A percentile compares a stretch with the other conserved stretches of the same genome.
These are phyloP conservation scores for Clarias macrocephalus DNA, from an alignment of 2,113 vertebrate species.

Conservation along the genomic window DNA sequence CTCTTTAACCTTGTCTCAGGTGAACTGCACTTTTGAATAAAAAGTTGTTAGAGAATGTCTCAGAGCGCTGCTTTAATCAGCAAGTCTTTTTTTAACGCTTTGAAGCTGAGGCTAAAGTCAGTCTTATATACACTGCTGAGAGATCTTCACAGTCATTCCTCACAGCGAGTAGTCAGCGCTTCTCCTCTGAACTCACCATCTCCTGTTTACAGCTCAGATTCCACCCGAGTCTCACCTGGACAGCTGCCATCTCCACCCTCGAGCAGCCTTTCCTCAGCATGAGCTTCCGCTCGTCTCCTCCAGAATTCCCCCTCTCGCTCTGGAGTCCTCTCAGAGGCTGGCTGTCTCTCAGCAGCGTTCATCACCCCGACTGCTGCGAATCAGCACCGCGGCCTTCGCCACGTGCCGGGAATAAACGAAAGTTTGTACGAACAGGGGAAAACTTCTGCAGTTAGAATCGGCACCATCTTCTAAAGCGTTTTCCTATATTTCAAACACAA, in stretches of 20 bases:
- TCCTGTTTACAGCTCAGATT: not conserved
- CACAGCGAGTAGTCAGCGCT: not conserved
- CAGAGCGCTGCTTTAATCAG: conserved; percentile 23
- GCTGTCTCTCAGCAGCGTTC: conserved; percentile 7
- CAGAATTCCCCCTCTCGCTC: not conserved
- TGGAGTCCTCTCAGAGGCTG: not conserved
- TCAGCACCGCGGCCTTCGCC: not conserved
- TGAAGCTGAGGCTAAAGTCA: conserved; percentile 33
- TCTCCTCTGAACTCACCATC: conserved; percentile 10
- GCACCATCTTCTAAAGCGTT: not conserved
- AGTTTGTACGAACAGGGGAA: not conserved
- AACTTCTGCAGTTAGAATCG: not conserved
- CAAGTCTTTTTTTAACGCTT: conserved; percentile 27
- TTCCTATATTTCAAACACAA: not conserved
- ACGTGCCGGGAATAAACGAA: not conserved
- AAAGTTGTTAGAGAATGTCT: conserved; percentile 23
- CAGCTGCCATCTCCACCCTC: conserved; percentile 1
- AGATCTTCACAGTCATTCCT: not conserved
- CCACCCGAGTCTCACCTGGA: not conserved
- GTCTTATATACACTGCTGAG: not conserved
- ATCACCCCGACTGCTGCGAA: not conserved
- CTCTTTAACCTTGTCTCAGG: not conserved
- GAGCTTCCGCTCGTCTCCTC: not conserved
- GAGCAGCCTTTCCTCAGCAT: not conserved
- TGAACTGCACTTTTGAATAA: not conserved